Evolutionary conservation across 2,113 vertebrate species (phyloP).

Genomic region (Cephalopholis sonnerati): DNA sequence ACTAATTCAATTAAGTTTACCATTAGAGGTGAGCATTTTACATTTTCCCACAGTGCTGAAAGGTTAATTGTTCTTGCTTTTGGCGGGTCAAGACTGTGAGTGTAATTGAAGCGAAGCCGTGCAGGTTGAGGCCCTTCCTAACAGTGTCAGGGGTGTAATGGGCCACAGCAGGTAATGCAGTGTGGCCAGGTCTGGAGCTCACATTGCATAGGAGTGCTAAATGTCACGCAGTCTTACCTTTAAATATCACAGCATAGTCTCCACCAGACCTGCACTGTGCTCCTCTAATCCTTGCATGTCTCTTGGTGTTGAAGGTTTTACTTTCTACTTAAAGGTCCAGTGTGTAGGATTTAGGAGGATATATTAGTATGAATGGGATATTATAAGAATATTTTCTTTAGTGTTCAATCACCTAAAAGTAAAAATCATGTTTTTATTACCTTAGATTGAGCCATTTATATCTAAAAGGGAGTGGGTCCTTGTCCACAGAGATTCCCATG

Average conservation of each 20-base stretch:
- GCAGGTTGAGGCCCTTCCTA: constrained; percentile 46
- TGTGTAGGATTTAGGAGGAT: too few species aligned
- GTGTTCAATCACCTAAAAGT: too few species aligned
- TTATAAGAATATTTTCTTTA: too few species aligned
- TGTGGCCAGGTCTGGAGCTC: constrained; percentile 28
- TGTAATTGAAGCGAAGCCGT: constrained; percentile 54
- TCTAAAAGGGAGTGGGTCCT: too few species aligned
- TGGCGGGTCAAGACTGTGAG: constrained; percentile 14
- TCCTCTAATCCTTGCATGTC: constrained; percentile 3
- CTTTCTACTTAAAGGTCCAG: too few species aligned
- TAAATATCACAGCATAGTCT: constrained; percentile 11
- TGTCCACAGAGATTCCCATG: too few species aligned
- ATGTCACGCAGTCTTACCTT: constrained; percentile 49
- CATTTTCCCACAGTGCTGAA: constrained; percentile 18
- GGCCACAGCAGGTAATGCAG: constrained; percentile 59
- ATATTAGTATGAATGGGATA: too few species aligned
- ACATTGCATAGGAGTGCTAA: constrained; percentile 35
- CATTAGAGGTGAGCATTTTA: constrained; percentile 33
- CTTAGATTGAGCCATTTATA: too few species aligned
- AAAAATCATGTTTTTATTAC: too few species aligned
- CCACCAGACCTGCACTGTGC: neutral
- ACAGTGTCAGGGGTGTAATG: constrained; percentile 56
- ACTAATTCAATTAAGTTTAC: constrained; percentile 56
- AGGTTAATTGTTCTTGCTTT: constrained; percentile 63
- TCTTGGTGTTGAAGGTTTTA: constrained; percentile 16